Conservation (phyloP, 2,113 vertebrate genomes). For the Microcebus ravelobensis region DNA sequence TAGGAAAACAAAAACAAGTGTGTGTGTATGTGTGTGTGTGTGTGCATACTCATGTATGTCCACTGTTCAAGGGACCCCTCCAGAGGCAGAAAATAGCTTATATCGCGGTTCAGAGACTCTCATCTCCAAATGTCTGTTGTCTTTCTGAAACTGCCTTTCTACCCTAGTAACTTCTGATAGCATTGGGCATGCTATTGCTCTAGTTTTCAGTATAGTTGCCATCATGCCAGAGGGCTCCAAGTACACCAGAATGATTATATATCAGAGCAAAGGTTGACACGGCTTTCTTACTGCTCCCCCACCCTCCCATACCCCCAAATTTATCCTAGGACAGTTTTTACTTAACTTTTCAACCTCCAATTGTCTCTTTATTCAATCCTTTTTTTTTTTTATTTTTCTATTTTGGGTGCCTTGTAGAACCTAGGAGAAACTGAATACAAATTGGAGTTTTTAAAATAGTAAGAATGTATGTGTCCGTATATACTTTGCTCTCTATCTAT, state of each 20-base stretch:
- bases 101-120: neutral
- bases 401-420: neutral
- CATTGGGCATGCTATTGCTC: accelerated
- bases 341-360: neutral
- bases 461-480: neutral
- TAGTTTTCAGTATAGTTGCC: neutral
- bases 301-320: too few species aligned
- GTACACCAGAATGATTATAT: neutral
- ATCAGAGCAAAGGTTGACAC: neutral
- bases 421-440: neutral
- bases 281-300: neutral
- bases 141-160: neutral
- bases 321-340: neutral
- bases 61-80: neutral
- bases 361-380: neutral
- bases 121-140: neutral
- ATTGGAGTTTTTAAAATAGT: neutral
- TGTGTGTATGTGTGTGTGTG: neutral
- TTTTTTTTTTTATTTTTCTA: neutral
- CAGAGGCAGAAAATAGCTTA: neutral
- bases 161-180: neutral
- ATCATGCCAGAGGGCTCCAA: neutral
- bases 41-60: neutral
- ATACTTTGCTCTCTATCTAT: neutral
- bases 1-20: neutral